phyloP scores from a whole-genome alignment of 1,140 invertebrate genomes.

The Heliconius eleuchia region DNA sequence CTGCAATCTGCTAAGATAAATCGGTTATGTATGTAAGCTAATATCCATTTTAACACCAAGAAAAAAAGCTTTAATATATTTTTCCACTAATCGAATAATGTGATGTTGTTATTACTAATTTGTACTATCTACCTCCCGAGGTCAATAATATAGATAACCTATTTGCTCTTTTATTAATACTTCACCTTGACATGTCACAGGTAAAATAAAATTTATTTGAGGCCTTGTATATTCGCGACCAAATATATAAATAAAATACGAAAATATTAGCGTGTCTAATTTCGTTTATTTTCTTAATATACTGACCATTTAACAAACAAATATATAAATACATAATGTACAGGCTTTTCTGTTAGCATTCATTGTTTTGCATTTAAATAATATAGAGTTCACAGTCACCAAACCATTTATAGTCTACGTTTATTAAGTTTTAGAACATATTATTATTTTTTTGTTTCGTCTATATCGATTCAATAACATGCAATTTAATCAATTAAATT shows the following conservation, averaged over 20 bases:
- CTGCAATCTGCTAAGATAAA: slow-evolving; percentile 12
- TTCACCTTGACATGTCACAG: slow-evolving; percentile 20
- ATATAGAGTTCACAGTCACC: background rate
- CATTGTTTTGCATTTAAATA: slow-evolving; percentile 2
- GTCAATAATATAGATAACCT: slow-evolving; percentile 39
- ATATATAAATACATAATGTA: background rate
- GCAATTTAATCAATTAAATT: slow-evolving; percentile 48
- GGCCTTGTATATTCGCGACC: background rate
- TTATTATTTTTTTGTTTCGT: slow-evolving; percentile 24
- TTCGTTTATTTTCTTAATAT: background rate
- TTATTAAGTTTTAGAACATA: slow-evolving; percentile 6
- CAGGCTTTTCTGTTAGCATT: background rate
- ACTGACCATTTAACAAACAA: background rate
- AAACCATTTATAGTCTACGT: slow-evolving; percentile 1
- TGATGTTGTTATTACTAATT: slow-evolving; percentile 13
- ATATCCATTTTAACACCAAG: slow-evolving; percentile 38
- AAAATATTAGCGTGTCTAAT: background rate
- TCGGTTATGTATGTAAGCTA: slow-evolving; percentile 33
- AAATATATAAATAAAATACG: slow-evolving; percentile 1
- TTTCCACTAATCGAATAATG: slow-evolving; percentile 17
- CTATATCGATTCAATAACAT: slow-evolving; percentile 28
- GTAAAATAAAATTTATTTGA: slow-evolving; percentile 15
- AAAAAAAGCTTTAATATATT: slow-evolving; percentile 41
- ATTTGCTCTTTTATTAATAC: slow-evolving; percentile 20
- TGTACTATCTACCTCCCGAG: slow-evolving; percentile 46